phyloP scores from a whole-genome alignment of 2,113 vertebrate species.

The Syrmaticus mikado region DNA sequence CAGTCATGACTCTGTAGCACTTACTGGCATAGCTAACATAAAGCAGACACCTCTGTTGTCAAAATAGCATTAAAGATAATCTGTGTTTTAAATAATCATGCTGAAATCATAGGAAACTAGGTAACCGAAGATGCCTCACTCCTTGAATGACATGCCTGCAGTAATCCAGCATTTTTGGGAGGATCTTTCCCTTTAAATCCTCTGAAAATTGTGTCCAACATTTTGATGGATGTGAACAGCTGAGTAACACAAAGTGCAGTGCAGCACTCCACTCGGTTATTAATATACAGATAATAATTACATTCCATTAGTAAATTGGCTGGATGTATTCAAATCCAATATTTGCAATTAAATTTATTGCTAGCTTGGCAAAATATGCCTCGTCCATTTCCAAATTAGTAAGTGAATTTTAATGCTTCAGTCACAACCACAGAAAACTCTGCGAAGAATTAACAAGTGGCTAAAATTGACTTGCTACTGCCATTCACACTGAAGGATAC shows the following conservation, averaged over 20 bases:
- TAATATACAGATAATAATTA: background rate
- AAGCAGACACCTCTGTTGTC: background rate
- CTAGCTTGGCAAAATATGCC: background rate
- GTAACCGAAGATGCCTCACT: background rate
- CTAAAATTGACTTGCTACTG: background rate
- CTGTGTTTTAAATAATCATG: background rate
- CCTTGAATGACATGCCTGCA: background rate
- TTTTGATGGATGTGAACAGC: slow-evolving; percentile 11
- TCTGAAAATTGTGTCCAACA: background rate
- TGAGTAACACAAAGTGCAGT: background rate
- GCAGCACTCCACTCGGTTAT: background rate
- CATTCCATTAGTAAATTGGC: slow-evolving; percentile 49
- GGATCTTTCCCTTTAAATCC: background rate
- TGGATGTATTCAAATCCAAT: background rate
- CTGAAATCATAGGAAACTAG: background rate
- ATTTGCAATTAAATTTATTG: slow-evolving; percentile 20
- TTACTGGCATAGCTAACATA: fast-evolving
- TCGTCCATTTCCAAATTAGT: background rate
- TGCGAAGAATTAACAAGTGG: background rate
- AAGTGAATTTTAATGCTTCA: background rate
- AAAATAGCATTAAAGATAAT: background rate
- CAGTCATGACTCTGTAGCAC: background rate
- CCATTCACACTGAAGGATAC: background rate
- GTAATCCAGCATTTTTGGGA: background rate
- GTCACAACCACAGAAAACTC: background rate